phyloP scores from a whole-genome alignment of 2,113 vertebrate species.

The Peromyscus californicus region DNA sequence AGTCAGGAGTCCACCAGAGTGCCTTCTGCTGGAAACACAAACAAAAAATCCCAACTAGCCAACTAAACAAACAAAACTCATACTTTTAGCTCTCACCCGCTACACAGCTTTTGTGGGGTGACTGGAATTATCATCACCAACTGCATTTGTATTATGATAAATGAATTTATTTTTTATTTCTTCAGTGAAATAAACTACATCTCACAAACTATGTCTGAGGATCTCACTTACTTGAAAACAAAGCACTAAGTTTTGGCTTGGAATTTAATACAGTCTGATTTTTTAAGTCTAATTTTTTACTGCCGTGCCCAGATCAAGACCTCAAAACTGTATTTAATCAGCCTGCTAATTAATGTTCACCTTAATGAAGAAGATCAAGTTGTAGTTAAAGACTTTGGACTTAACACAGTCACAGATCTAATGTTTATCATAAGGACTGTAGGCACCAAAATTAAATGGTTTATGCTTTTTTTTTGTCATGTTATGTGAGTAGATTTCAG shows the following conservation, averaged over 20 bases:
- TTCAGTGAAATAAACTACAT: slow-evolving; percentile 22
- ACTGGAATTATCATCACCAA: slow-evolving; percentile 57
- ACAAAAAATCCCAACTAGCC: not conserved
- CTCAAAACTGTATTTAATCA: not conserved
- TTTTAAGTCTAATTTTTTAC: slow-evolving; percentile 9
- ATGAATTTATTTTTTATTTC: slow-evolving; percentile 9
- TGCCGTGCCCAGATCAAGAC: not conserved
- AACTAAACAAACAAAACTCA: not conserved
- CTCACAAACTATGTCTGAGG: slow-evolving; percentile 56
- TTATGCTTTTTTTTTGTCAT: not conserved
- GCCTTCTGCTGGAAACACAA: not conserved
- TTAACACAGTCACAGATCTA: not conserved
- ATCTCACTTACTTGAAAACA: slow-evolving; percentile 35
- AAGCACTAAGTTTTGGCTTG: not conserved
- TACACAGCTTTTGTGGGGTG: slow-evolving; percentile 33
- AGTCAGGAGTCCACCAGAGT: slow-evolving; percentile 58
- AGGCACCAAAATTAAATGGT: not conserved
- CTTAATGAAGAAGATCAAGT: slow-evolving; percentile 16
- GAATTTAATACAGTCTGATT: slow-evolving; percentile 32
- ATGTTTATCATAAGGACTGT: not conserved
- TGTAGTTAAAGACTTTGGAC: not conserved
- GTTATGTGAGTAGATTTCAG: not conserved
- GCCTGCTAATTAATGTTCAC: not conserved
- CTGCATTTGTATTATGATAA: slow-evolving; percentile 46
- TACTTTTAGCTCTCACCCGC: slow-evolving; percentile 28